Evolutionary conservation across 1,140 invertebrate genomes (phyloP), one percentile per base, ranked within the genome.

Genomic region (Aporrectodea caliginosa): DNA sequence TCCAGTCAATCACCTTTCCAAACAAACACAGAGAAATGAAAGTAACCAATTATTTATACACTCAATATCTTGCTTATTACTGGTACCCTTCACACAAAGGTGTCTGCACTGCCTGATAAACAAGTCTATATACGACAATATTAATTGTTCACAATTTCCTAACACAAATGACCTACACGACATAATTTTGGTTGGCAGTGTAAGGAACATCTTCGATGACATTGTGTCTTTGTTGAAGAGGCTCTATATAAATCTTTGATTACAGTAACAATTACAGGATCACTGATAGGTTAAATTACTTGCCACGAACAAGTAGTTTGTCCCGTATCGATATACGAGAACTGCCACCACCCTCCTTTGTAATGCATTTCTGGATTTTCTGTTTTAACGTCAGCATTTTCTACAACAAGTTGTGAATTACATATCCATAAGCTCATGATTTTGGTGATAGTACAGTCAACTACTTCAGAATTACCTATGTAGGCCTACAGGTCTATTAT

Each of bases 241-340:
- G 58, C 14, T 16, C 58, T 68, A 68, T 68, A 68, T 68, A 68
- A 16, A 16, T 68, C 27, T 68, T 68, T 16, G 58, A 16, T 16
- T 68, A 16, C 14, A 68, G 14, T n/a, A 58, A 58, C 6, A 6
- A 58, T 58, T 58, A 58, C 6, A 58, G 22, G 43, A 58, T 58
- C 22, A 58, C 6, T 58, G 22, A 58, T 12, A 58, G 6, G 6
- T 58, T 58, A 58, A 58, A 12, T 12, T 58, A 58, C 43, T 12
- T 58, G 77, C 79, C 79, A 71, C 75, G 27, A 68, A 80, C 75
- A 68, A 80, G 69, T 35, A 80, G 75, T 35, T 77, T 77, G 35
- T 80, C 79, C 71, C 79, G 14, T 34, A 80, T 72, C 16, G 79
- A 80, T 1, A 80, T 75, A 35, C 75, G 27, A 29, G 43, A 32